phyloP scores from a whole-genome alignment of 2,797 vertebrate genomes.

The Margarornis squamiger region DNA sequence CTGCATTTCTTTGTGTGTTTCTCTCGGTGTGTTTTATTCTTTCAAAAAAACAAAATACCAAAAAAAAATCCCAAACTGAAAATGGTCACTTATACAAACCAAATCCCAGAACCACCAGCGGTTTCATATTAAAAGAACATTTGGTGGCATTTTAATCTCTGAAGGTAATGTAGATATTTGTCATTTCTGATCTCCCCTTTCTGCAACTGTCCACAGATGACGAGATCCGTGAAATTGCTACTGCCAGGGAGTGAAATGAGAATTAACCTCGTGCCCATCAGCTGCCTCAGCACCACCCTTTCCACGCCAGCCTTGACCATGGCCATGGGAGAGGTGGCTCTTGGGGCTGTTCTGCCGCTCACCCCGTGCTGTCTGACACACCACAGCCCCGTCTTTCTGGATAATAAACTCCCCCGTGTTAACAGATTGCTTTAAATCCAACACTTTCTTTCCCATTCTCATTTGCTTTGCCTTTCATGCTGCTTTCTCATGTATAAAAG shows the following conservation, averaged over 20 bases:
- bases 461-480: conserved; percentile 68
- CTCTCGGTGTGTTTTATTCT: background rate
- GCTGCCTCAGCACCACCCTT: conserved; percentile 24
- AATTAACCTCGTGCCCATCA: conserved; percentile 62
- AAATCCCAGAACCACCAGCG: background rate
- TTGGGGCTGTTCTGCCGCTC: background rate
- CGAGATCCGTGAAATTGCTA: conserved; percentile 70
- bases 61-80: background rate
- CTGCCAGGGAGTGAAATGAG: conserved; percentile 67
- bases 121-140: conserved; percentile 53
- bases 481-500: conserved; percentile 52
- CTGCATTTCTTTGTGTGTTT: background rate
- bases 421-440: background rate
- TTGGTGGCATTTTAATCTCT: conserved; percentile 65
- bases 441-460: conserved; percentile 16
- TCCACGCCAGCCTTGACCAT: conserved; percentile 19
- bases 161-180: conserved; percentile 70
- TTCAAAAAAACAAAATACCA: background rate
- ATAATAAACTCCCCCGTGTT: background rate
- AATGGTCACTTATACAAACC: background rate
- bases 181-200: conserved; percentile 67
- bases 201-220: conserved; percentile 62
- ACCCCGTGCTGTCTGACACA: background rate
- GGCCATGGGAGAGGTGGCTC: background rate
- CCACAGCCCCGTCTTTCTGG: background rate